Base-by-base conservation (phyloP, 1,140 invertebrate genomes). In the Penaeus japonicus region DNA sequence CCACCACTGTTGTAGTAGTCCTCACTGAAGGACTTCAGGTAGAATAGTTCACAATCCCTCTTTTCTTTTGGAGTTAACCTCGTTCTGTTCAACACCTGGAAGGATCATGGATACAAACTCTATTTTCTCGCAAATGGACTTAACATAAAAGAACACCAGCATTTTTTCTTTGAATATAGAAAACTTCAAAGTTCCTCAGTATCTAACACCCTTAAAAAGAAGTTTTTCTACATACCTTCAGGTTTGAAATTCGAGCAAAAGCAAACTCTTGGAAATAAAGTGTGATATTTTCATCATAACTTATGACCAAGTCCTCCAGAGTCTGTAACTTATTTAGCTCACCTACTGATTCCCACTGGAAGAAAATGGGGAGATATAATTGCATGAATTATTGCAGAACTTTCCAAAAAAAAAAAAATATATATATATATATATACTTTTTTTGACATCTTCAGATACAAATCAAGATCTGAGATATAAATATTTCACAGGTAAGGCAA, bases 41-140 rank as follows among this genome's bases (percentile, higher is more conserved):
- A 87, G 24, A 87, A 87, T n/a, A 87, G 20, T 53, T 87, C 86
- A 57, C 86, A 87, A 65, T 87, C 86, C 54, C 79, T 62, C 65
- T 75, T 87, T 57, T 87, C 86, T 53, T 82, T 87, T 30, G 22
- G n/a, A 27, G 47, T 82, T 65, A 87, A 1, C 54, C 53, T 27
- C 4, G 57, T 75, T 22, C 86, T 55, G 27, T 87, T 87, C 24
- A 87, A 30, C 27, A 81, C 85, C 85, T 55, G 24, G 24, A 22
- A 20, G 7, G 7, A 47, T n/a, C 18, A 54, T 20, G n/a, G n/a
- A 47, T 17, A 17, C 47, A 35, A 20, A 22, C 18, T n/a, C 53
- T 20, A 54, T 65, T n/a, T 65, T 65, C 22, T n/a, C 7, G 4
- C 5, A 15, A 39, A 39, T 39, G 39, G 39, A 39, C 39, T 39